A percentile compares a stretch with the other conserved stretches of the same genome.
Evolutionary conservation across 2,888 invertebrate genomes (phyloP).

Genomic region (Rotaria macrura): DNA sequence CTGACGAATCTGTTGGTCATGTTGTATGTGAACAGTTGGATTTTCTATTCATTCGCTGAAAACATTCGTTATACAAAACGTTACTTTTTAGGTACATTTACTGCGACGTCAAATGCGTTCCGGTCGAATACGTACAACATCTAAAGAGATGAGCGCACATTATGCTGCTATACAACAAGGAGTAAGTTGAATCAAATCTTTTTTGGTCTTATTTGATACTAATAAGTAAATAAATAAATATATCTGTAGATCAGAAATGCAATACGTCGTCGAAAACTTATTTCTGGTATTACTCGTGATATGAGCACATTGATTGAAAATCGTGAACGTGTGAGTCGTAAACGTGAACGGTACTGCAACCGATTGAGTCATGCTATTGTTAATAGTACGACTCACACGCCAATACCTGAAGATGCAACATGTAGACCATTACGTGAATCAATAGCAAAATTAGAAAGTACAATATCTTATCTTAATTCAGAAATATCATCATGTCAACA

Average conservation of each 20-base stretch:
- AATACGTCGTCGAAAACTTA: slow-evolving; percentile 9
- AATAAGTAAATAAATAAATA: no score
- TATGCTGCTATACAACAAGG: slow-evolving; percentile 11
- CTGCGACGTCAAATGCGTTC: slow-evolving; percentile 20
- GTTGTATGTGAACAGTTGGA: no score
- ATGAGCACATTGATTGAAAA: slow-evolving; percentile 32
- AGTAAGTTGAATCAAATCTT: background rate
- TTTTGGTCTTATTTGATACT: background rate
- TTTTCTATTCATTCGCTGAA: no score
- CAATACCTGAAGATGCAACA: background rate
- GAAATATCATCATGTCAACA: slow-evolving; percentile 2
- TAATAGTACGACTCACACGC: background rate
- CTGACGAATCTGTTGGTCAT: no score
- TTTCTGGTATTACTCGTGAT: slow-evolving; percentile 23
- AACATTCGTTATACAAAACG: no score
- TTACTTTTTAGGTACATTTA: background rate
- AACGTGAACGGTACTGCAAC: slow-evolving; percentile 19
- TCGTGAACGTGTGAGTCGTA: slow-evolving; percentile 28
- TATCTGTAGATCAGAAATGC: background rate
- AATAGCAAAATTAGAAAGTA: slow-evolving; percentile 16
- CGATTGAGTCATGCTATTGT: slow-evolving; percentile 23
- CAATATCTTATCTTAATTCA: background rate
- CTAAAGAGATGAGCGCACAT: background rate
- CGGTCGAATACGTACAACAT: background rate
- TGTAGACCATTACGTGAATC: slow-evolving; percentile 1